Percentiles rank a stretch among this genome's conserved stretches.
These are phyloP conservation scores for Subanguina moxae DNA, from an alignment of 1,140 invertebrate genomes.

Conservation along the genomic window DNA sequence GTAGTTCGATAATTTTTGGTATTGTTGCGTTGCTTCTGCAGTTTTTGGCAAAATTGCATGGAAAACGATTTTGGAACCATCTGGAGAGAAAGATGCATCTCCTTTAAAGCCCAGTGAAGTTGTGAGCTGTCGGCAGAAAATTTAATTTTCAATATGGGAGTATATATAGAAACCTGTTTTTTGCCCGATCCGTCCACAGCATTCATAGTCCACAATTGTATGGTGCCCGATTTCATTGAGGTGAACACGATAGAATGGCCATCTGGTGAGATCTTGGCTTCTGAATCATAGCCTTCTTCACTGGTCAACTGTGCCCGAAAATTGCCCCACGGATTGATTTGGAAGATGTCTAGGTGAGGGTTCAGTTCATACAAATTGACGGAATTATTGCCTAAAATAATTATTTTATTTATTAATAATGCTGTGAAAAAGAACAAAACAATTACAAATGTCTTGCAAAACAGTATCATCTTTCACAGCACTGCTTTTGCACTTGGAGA, in stretches of 20 bases:
- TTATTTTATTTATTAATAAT: background rate
- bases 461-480: background rate
- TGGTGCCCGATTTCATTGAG: background rate
- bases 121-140: conserved; percentile 10
- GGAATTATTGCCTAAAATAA: conserved; percentile 3
- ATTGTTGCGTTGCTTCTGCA: conserved; percentile 7
- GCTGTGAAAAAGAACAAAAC: background rate
- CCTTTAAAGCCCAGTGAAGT: background rate
- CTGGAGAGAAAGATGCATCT: conserved; percentile 9
- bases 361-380: conserved; percentile 7
- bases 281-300: conserved; percentile 6
- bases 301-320: conserved; percentile 10
- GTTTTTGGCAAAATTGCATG: background rate
- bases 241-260: conserved; percentile 13
- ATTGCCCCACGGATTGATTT: conserved; percentile 12
- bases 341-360: conserved; percentile 17
- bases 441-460: conserved; percentile 22
- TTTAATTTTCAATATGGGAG: background rate
- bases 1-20: conserved; percentile 6
- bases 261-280: conserved; percentile 19
- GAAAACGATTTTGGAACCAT: conserved; percentile 17
- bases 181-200: conserved; percentile 17
- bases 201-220: conserved; percentile 31
- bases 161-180: conserved; percentile 23
- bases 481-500: conserved; percentile 14